Evolutionary conservation across 2,888 invertebrate species (phyloP), one percentile per base, ranked within the genome.

Genomic region (Poecilus cupreus): DNA sequence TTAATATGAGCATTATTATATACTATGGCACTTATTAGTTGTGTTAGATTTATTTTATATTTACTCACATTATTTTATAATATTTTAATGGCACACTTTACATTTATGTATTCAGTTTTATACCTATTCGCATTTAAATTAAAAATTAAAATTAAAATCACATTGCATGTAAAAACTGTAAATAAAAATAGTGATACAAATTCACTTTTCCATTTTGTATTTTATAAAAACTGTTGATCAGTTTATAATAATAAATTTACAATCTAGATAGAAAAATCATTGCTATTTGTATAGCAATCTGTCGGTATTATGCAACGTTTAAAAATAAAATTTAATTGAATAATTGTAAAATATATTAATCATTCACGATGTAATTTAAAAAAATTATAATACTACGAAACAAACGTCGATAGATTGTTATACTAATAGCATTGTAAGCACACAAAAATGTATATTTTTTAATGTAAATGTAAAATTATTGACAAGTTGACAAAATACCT

Each of bases 81-180:
- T n/a, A n/a, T n/a, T n/a, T n/a, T n/a, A n/a, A n/a, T n/a, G n/a
- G n/a, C n/a, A n/a, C n/a, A n/a, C n/a, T n/a, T n/a, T n/a, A n/a
- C n/a, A n/a, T n/a, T n/a, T n/a, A n/a, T n/a, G n/a, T n/a, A n/a
- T 43, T 43, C 11, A n/a, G 43, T 46, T 49, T 13, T 13, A n/a
- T n/a, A n/a, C n/a, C n/a, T 13, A 75, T 75, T 75, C 51, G 51
- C 75, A 75, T 75, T 75, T 75, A 49, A 75, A 51, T 8, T 68
- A 32, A 32, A 13, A 26, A 46, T 22, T 46, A 54, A 13, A 57
- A 76, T 13, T 51, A 32, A 18, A 39, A 49, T 39, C 57, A 57
- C 37, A 6, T 16, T 76, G 76, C 76, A 76, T 76, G 76, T 76
- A 76, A 76, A 54, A 76, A 54, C 10, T 76, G 76, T 76, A 76